Conservation (phyloP, 35 echinoderm and acorn worm species). For the Ophioderma brevispina region DNA sequence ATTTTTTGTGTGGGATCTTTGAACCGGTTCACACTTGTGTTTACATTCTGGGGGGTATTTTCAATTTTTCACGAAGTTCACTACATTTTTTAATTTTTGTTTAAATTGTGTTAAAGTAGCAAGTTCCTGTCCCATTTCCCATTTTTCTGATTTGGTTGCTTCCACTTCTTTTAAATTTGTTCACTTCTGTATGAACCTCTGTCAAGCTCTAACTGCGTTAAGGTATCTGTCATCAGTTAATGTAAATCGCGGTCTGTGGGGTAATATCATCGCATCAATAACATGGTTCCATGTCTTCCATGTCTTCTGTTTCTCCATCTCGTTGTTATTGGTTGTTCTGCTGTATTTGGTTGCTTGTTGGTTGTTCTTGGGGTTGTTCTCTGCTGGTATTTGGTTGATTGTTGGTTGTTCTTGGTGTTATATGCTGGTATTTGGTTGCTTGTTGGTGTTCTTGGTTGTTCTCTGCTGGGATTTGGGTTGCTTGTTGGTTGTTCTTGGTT, state of each 20-base stretch:
- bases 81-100: not conserved
- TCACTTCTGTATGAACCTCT: not conserved
- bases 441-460: no score
- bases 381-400: no score
- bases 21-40: not conserved
- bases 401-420: no score
- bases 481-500: no score
- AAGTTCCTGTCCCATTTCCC: not conserved
- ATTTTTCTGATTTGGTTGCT: not conserved
- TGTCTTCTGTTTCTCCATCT: no score
- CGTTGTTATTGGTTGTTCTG: not conserved
- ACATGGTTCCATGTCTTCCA: not conserved
- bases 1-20: not conserved
- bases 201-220: not conserved
- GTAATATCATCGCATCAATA: not conserved
- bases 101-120: not conserved
- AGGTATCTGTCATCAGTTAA: not conserved
- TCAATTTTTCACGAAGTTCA: not conserved
- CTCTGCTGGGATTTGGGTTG: no score
- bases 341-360: not conserved
- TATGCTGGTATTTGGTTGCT: no score
- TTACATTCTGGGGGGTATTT: not conserved
- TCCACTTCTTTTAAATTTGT: not conserved
- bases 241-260: not conserved
- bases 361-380: no score